These are phyloP conservation scores for Drosophila meridiana DNA, from an alignment of 2,888 invertebrate species.

Conservation along the genomic window DNA sequence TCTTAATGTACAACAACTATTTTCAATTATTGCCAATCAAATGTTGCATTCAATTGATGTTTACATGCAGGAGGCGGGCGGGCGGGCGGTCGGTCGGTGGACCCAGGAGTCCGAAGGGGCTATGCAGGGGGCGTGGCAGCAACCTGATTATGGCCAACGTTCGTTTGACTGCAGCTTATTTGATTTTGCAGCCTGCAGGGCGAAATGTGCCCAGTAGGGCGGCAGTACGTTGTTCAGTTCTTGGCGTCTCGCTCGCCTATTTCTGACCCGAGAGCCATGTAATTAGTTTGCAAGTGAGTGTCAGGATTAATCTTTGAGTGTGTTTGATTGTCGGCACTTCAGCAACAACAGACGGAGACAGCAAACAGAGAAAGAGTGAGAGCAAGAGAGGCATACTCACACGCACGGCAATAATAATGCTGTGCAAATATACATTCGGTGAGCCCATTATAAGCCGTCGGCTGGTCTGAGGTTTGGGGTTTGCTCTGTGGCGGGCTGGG, in stretches of 20 bases:
- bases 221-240: constrained; percentile 1
- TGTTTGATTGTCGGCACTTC: constrained; percentile 76
- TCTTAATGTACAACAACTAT: constrained; percentile 80
- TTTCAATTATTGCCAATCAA: constrained; percentile 84
- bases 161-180: constrained; percentile 58
- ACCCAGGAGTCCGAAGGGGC: not conserved
- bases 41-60: constrained; percentile 83
- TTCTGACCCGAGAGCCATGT: constrained; percentile 77
- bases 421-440: constrained; percentile 60
- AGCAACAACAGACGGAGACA: constrained; percentile 29
- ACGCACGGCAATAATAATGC: constrained; percentile 56
- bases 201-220: constrained; percentile 29
- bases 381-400: constrained; percentile 9
- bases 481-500: not conserved
- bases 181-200: constrained; percentile 43
- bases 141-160: constrained; percentile 71
- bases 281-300: constrained; percentile 82
- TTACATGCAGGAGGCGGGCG: constrained; percentile 65
- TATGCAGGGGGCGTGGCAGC: constrained; percentile 23
- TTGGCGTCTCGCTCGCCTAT: constrained; percentile 19
- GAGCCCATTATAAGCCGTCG: constrained; percentile 49
- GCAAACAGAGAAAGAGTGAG: not conserved
- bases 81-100: not conserved
- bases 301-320: constrained; percentile 80
- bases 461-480: not conserved